Evolutionary conservation across 2,113 vertebrate species (phyloP).

Genomic region (Bostrychus sinensis): DNA sequence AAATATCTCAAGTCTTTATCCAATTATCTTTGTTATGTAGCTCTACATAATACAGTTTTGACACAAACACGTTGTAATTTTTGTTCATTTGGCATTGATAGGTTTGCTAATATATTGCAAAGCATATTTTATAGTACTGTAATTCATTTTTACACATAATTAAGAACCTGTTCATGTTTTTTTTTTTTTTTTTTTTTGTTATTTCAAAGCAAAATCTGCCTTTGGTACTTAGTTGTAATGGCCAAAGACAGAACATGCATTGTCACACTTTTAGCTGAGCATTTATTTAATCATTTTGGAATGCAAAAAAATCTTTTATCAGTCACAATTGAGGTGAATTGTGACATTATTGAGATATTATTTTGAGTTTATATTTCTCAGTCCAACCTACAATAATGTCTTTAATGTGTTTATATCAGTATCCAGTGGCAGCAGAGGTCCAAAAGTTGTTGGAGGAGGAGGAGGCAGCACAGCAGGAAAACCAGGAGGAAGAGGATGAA

Average conservation of each 20-base stretch:
- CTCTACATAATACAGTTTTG: too few relatives aligned
- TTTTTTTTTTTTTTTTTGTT: not conserved
- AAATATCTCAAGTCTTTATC: too few relatives aligned
- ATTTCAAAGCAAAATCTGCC: too few relatives aligned
- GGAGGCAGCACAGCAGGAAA: conserved; percentile 31
- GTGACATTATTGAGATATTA: not conserved
- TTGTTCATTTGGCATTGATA: too few relatives aligned
- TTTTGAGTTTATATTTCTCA: too few relatives aligned
- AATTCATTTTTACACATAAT: too few relatives aligned
- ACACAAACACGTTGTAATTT: too few relatives aligned
- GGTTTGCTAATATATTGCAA: too few relatives aligned
- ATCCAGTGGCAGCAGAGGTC: conserved; percentile 79
- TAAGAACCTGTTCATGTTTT: not conserved
- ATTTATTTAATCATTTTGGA: too few relatives aligned
- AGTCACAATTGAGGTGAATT: not conserved
- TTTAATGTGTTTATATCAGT: conserved; percentile 69
- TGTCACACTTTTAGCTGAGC: not conserved
- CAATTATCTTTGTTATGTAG: too few relatives aligned
- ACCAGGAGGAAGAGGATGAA: conserved; percentile 47
- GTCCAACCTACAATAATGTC: not conserved
- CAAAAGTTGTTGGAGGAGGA: conserved; percentile 74
- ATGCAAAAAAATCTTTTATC: not conserved
- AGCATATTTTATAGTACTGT: too few relatives aligned
- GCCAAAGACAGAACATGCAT: not conserved
- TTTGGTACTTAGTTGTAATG: too few relatives aligned